Evolutionary conservation across 2,888 invertebrate genomes (phyloP).

Genomic region (Rotaria sp.): DNA sequence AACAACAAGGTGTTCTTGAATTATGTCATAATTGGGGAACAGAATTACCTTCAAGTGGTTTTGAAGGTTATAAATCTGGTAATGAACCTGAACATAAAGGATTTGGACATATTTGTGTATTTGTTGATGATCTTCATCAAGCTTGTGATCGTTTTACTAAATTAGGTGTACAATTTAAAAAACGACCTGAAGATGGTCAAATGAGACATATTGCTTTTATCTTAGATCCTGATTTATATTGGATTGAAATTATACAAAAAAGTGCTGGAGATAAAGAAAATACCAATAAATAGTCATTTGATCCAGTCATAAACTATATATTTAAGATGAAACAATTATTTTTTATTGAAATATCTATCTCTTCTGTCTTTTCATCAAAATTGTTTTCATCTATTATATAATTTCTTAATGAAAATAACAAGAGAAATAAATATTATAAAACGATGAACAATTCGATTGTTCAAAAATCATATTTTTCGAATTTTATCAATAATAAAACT

Average conservation of each 20-base stretch:
- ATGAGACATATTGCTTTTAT: slow-evolving; percentile 91
- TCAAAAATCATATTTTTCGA: no score
- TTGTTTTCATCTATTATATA: no score
- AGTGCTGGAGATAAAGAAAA: background rate
- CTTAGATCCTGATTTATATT: slow-evolving; percentile 88
- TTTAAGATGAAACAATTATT: no score
- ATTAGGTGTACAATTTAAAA: slow-evolving; percentile 77
- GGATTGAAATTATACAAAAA: slow-evolving; percentile 77
- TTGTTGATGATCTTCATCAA: slow-evolving; percentile 77
- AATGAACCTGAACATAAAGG: slow-evolving; percentile 75
- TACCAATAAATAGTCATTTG: background rate
- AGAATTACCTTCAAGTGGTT: slow-evolving; percentile 62
- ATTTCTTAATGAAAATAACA: no score
- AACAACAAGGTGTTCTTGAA: slow-evolving; percentile 24
- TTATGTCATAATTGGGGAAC: slow-evolving; percentile 84
- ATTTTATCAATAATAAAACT: no score
- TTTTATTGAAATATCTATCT: no score
- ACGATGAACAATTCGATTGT: no score
- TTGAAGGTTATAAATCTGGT: slow-evolving; percentile 76
- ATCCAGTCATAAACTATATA: no score
- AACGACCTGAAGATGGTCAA: slow-evolving; percentile 73
- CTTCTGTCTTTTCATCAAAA: no score
- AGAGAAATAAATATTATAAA: no score
- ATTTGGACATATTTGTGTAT: slow-evolving; percentile 81
- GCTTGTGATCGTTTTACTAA: slow-evolving; percentile 81